Evolutionary conservation across 1,140 invertebrate genomes (phyloP), one percentile per base, ranked within the genome.

Genomic region (Drosophila quadrilineata): DNA sequence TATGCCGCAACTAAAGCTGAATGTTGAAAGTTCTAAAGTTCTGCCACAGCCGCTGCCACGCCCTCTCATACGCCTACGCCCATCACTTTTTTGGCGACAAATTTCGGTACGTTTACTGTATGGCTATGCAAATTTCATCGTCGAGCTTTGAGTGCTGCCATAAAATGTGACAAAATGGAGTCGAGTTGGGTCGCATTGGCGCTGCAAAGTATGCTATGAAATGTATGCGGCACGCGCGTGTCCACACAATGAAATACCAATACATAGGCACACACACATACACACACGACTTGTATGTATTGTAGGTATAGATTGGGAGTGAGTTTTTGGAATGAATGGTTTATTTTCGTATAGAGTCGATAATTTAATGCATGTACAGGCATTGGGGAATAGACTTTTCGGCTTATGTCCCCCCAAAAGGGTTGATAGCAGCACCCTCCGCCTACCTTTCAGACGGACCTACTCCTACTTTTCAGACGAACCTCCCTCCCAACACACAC

Each of bases 261-360:
- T 17, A 60, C 41, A 46, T 26, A 31, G 6, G 6, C 33, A 3
- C 35, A 48, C 28, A 36, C 21, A 36, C 21, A 40, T 24, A 38
- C 45, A 57, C 33, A 38, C 46, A 50, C 19, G 26, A 5, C 29
- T n/a, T n/a, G n/a, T n/a, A n/a, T n/a, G n/a, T n/a, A n/a, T n/a
- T n/a, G n/a, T n/a, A n/a, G n/a, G n/a, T 16, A 5, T 24, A 9
- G 43, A 40, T 35, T 49, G 53, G 60, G 62, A 57, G 52, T 46
- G 33, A 41, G 31, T 64, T n/a, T n/a, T n/a, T n/a, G n/a, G n/a
- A n/a, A n/a, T 53, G 53, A 43, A 36, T 57, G 50, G 43, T 49
- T 66, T 79, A 80, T 80, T 80, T 80, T 72, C 53, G 77, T 84
- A 60, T 49, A 60, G 58, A 69, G 63, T 84, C 72, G 63, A 76